These are phyloP conservation scores for Agrotis ipsilon DNA, from an alignment of 2,888 invertebrate species.

Conservation along the genomic window DNA sequence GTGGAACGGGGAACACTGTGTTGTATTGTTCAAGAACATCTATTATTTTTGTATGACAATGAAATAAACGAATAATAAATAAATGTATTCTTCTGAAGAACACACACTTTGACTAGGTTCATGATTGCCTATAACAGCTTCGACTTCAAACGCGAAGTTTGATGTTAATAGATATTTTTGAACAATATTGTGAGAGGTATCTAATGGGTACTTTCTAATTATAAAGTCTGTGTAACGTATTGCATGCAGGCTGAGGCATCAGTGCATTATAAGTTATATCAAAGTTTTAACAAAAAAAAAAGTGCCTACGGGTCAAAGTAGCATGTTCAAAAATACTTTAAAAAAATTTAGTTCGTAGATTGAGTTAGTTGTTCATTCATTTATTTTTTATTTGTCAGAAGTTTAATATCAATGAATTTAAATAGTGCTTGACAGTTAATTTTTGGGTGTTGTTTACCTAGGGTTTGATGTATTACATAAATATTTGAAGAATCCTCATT, in stretches of 20 bases:
- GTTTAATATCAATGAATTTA: constrained; percentile 52
- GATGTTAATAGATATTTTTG: constrained; percentile 77
- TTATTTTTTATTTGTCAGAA: constrained; percentile 42
- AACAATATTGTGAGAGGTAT: constrained; percentile 73
- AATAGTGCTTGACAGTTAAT: constrained; percentile 63
- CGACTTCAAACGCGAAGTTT: background rate
- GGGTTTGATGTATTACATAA: constrained; percentile 1
- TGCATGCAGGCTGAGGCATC: constrained; percentile 87
- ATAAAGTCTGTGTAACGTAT: constrained; percentile 77
- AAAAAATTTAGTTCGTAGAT: constrained; percentile 74
- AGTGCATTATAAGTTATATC: constrained; percentile 75
- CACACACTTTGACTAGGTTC: background rate
- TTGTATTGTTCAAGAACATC: constrained; percentile 80
- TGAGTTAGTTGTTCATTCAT: constrained; percentile 53
- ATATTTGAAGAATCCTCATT: background rate
- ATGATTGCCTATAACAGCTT: background rate
- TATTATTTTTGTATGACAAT: constrained; percentile 52
- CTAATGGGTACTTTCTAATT: constrained; percentile 70
- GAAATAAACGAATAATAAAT: too few relatives aligned
- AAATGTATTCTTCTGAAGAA: background rate
- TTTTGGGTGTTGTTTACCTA: constrained; percentile 46
- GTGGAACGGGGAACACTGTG: constrained; percentile 84
- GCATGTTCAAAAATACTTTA: constrained; percentile 73
- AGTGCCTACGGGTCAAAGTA: constrained; percentile 59
- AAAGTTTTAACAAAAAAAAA: constrained; percentile 53